Evolutionary conservation across 2,797 vertebrate species (phyloP), one percentile per base, ranked within the genome.

Genomic region (Enteromius mattozi): DNA sequence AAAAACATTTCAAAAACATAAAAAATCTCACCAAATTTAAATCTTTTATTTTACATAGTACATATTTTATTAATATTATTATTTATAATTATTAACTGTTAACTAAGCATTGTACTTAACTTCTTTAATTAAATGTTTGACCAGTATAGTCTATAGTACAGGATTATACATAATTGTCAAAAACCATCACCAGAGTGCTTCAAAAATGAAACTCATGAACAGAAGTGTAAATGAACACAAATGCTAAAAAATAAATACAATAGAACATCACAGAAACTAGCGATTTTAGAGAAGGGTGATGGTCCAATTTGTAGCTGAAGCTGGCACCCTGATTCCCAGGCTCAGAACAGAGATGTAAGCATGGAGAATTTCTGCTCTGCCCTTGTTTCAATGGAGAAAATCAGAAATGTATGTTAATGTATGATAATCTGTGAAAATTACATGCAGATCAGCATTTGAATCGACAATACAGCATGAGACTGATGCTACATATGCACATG

Each of bases 381-480:
- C 89, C 89, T 89, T 92, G 27, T 88, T 86, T 87, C 89, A 91
- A 91, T 91, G 92, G 94, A 92, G 92, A 92, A 93, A 92, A 92
- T 81, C 84, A 19, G 47, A 93, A 95, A 94, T 94, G 84, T 94
- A 95, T 95, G 95, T 92, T 93, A 95, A 94, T 95, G 75, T 94
- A 95, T 94, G 94, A 91, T 95, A 95, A 95, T 95, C 94, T 94
- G 90, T 94, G 92, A 93, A 92, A 95, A 92, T 94, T 93, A 94
- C 93, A 95, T 95, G 94, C 91, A 94, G 94, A 95, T 94, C 90
- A 94, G 92, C 85, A 93, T 92, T 92, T 88, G 91, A 93, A 93
- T 93, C 92, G 90, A 92, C 90, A 93, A 91, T 92, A 91, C 90
- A 90, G 92, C 90, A 88, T 90, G 90, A 93, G 89, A 80, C 75